These are phyloP conservation scores for Glandiceps talaboti DNA, from an alignment of 53 echinoderm and acorn worm genomes.

Conservation along the genomic window DNA sequence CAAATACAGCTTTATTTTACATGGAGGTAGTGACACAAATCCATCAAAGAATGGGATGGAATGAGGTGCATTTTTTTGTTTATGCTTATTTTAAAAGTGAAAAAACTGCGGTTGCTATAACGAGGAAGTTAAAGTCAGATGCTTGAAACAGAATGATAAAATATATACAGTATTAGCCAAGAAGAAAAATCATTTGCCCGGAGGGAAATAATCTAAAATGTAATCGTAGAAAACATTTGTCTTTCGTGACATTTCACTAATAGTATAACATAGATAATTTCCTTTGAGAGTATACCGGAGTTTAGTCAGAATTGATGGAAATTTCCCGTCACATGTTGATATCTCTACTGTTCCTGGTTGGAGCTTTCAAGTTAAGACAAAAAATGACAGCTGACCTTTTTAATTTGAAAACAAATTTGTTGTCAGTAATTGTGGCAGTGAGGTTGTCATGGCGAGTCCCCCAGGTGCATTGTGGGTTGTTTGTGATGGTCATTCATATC, in stretches of 20 bases:
- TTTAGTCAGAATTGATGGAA: not conserved
- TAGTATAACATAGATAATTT: not conserved
- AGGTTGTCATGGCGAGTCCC: too few relatives aligned
- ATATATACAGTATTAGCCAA: too few relatives aligned
- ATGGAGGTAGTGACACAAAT: too few relatives aligned
- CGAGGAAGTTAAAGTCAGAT: too few relatives aligned
- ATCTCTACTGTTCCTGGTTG: not conserved
- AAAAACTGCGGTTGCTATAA: too few relatives aligned
- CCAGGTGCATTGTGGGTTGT: not conserved
- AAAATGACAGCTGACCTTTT: not conserved
- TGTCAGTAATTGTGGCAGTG: not conserved
- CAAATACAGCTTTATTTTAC: too few relatives aligned
- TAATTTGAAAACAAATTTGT: not conserved
- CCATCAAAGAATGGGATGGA: too few relatives aligned
- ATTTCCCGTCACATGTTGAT: not conserved
- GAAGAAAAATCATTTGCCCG: not conserved
- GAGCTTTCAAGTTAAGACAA: not conserved
- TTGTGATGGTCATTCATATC: not conserved
- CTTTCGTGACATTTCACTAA: not conserved
- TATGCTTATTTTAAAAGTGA: too few relatives aligned
- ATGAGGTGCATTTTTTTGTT: too few relatives aligned
- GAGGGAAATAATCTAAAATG: not conserved
- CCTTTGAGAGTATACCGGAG: not conserved
- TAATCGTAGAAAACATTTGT: not conserved
- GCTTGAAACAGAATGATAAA: too few relatives aligned